Evolutionary conservation across 2,888 invertebrate species (phyloP), one percentile per base, ranked within the genome.

Genomic region (Agrotis clavis): DNA sequence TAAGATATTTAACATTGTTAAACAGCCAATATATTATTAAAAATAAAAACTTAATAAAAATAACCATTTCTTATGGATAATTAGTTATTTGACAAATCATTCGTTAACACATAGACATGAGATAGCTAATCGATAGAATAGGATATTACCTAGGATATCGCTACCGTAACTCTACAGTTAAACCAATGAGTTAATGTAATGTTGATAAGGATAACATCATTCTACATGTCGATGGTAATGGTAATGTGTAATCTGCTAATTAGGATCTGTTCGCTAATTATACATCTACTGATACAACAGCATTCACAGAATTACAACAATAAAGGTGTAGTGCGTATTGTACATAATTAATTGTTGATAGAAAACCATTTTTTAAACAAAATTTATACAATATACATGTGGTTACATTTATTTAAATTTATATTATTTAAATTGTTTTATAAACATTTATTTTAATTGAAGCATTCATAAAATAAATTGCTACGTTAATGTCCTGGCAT

Each of bases 151-250:
- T 16, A 9, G 18, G 16, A 35, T 35, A 74, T 47, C 21, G 63
- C 30, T 48, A 21, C 25, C 4, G 21, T 59, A 51, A 48, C 25
- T 66, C 35, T 50, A 16, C 25, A 35, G 19, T 56, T 71, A 51
- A 54, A 64, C 65, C 51, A 76, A 76, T 71, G 72, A 71, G 77
- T 65, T 77, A 77, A 65, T 71, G 35, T 56, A 11, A 65, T 45
- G 19, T 45, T 56, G 75, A 61, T 76, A 65, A 54, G 60, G 72
- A 56, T 61, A 77, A 61, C 60, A 65, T 50, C 19, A 50, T 30
- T 14, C 57, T 19, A 19, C 6, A 51, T 61, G 54, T 47, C 60
- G 56, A 51, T 71, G 35, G 50, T 56, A 77, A 77, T 67, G 74
- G 62, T 74, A 35, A 47, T 7, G 51, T 18, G 74, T 56, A 50